A percentile compares a stretch with the other conserved stretches of the same genome.
phyloP scores from a whole-genome alignment of 1,140 invertebrate genomes.

The Scaptomyza pallida region DNA sequence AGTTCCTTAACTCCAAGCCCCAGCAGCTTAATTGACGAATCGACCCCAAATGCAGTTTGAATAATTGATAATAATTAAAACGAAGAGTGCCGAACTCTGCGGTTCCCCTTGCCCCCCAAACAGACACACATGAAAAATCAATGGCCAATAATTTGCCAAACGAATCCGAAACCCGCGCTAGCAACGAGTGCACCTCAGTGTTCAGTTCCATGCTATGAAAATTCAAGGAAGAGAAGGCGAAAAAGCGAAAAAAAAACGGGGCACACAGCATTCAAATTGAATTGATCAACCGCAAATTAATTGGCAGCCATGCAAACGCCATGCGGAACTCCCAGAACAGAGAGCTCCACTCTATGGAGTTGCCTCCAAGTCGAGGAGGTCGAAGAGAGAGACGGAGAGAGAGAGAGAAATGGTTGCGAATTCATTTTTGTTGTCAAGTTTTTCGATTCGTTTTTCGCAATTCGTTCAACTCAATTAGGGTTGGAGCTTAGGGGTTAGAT shows the following conservation, averaged over 20 bases:
- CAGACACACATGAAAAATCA: constrained; percentile 58
- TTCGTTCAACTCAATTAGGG: constrained; percentile 74
- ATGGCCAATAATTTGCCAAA: constrained; percentile 82
- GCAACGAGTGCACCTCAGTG: constrained; percentile 21
- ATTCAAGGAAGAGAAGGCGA: background rate
- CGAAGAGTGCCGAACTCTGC: constrained; percentile 47
- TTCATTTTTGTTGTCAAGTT: constrained; percentile 41
- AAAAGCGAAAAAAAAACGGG: constrained; percentile 16
- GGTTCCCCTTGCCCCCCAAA: constrained; percentile 17
- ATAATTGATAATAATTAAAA: constrained; percentile 83
- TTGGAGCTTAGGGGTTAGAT: background rate
- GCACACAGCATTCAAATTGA: constrained; percentile 80
- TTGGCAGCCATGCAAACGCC: constrained; percentile 77
- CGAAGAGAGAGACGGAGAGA: too few species aligned
- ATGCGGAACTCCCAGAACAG: constrained; percentile 36
- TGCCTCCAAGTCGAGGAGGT: constrained; percentile 1
- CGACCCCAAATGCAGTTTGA: constrained; percentile 83
- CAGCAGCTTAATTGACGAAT: constrained; percentile 59
- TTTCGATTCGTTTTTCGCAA: constrained; percentile 50
- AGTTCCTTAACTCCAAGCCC: too few species aligned
- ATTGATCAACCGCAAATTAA: constrained; percentile 84
- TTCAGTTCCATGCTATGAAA: background rate
- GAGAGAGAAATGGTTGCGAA: constrained; percentile 2
- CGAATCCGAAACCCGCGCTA: constrained; percentile 56
- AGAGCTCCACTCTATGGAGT: constrained; percentile 3